These are phyloP conservation scores for Epinephelus cyanopodus DNA, from an alignment of 2,113 vertebrate genomes.

Conservation along the genomic window DNA sequence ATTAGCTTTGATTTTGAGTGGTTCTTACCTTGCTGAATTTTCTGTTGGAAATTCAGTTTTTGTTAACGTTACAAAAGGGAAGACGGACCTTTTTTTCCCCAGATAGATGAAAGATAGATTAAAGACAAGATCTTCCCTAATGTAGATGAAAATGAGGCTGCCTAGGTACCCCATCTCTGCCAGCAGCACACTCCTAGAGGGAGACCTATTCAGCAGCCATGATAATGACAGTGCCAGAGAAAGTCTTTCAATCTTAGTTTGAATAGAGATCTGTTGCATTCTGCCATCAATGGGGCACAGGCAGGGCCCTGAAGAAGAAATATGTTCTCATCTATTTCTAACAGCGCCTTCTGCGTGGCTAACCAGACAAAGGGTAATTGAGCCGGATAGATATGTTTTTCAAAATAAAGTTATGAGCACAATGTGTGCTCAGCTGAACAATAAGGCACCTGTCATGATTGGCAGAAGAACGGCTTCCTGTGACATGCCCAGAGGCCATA, in stretches of 20 bases:
- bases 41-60: not conserved
- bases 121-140: conserved; percentile 11
- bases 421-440: conserved; percentile 74
- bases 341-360: conserved; percentile 64
- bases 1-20: not conserved
- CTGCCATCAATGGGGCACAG: conserved; percentile 23
- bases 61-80: not conserved
- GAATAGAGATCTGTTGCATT: conserved; percentile 49
- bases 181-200: conserved; percentile 16
- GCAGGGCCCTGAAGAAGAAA: conserved; percentile 48
- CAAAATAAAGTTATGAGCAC: conserved; percentile 75
- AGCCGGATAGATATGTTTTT: conserved; percentile 72
- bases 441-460: conserved; percentile 77
- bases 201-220: conserved; percentile 29
- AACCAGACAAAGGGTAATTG: conserved; percentile 71
- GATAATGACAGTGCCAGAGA: conserved; percentile 32
- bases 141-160: conserved; percentile 29
- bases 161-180: conserved; percentile 8
- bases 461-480: conserved; percentile 64
- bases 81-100: not conserved
- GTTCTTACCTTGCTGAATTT: not conserved
- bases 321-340: conserved; percentile 60
- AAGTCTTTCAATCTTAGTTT: conserved; percentile 47
- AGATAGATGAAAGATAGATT: conserved; percentile 32
- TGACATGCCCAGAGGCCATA: conserved; percentile 70